phyloP scores from a whole-genome alignment of 2,888 invertebrate species.

The Spialia ferax region DNA sequence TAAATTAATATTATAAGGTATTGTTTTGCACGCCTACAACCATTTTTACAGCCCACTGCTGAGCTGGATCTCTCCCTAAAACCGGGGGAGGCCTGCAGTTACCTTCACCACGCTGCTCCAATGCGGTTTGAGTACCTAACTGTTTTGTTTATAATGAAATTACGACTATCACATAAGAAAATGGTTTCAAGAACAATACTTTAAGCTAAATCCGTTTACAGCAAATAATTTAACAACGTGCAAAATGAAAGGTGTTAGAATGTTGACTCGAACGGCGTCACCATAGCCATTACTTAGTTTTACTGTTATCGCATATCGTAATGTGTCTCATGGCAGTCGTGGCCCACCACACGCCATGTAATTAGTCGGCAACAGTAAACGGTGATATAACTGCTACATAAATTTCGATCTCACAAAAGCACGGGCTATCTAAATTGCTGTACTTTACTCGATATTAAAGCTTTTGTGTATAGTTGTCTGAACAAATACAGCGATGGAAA shows the following conservation, averaged over 20 bases:
- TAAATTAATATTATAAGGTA: too few relatives aligned
- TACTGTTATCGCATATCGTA: conserved; percentile 83
- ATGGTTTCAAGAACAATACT: neutral
- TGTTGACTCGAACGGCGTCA: conserved; percentile 73
- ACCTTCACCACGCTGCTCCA: too few relatives aligned
- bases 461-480: neutral
- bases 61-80: too few relatives aligned
- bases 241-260: conserved; percentile 58
- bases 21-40: too few relatives aligned
- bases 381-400: conserved; percentile 54
- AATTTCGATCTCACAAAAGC: conserved; percentile 29
- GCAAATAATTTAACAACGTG: conserved; percentile 60
- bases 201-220: neutral
- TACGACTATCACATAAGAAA: too few relatives aligned
- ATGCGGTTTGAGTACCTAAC: too few relatives aligned
- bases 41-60: too few relatives aligned
- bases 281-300: conserved; percentile 74
- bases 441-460: conserved; percentile 32
- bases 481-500: conserved; percentile 32
- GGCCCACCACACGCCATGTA: conserved; percentile 68
- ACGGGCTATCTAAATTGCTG: conserved; percentile 49
- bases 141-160: too few relatives aligned
- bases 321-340: conserved; percentile 51
- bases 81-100: too few relatives aligned
- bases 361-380: conserved; percentile 74